phyloP scores from a whole-genome alignment of 2,797 vertebrate genomes.

The Sardinella longiceps region DNA sequence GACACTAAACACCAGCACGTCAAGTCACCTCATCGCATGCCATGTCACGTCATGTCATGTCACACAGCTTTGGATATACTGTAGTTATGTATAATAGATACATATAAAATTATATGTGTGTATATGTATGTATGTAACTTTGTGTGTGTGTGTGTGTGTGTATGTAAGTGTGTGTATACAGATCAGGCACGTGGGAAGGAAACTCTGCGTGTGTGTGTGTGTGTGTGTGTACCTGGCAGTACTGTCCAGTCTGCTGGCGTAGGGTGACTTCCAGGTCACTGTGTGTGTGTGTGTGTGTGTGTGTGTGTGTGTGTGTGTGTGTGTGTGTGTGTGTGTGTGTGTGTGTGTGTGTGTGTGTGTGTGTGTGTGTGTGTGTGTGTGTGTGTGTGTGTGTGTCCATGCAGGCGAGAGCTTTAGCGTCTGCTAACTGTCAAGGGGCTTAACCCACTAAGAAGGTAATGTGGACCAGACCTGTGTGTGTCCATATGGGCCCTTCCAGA shows the following conservation, averaged over 20 bases:
- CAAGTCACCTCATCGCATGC: not conserved
- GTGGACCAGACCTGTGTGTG: slow-evolving; percentile 60
- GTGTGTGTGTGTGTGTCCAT: slow-evolving; percentile 25
- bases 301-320: slow-evolving; percentile 38
- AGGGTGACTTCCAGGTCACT: not conserved
- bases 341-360: not conserved
- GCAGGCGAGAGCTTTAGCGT: slow-evolving; percentile 37
- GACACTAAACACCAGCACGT: slow-evolving; percentile 4
- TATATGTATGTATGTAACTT: too few relatives aligned
- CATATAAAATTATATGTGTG: too few relatives aligned
- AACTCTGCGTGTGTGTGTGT: not conserved
- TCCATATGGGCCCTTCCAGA: slow-evolving; percentile 34
- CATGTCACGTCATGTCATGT: not conserved
- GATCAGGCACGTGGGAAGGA: not conserved
- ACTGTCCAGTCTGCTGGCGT: too few relatives aligned
- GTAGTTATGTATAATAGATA: too few relatives aligned
- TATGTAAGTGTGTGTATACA: too few relatives aligned
- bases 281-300: slow-evolving; percentile 45
- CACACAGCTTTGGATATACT: not conserved
- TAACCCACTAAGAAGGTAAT: slow-evolving; percentile 71
- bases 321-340: not conserved
- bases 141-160: too few relatives aligned
- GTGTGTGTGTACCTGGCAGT: slow-evolving; percentile 1
- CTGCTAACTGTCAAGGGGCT: slow-evolving; percentile 49
- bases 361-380: slow-evolving; percentile 1